Evolutionary conservation across 2,113 vertebrate species (phyloP), one percentile per base, ranked within the genome.

Genomic region (Pheucticus melanocephalus): DNA sequence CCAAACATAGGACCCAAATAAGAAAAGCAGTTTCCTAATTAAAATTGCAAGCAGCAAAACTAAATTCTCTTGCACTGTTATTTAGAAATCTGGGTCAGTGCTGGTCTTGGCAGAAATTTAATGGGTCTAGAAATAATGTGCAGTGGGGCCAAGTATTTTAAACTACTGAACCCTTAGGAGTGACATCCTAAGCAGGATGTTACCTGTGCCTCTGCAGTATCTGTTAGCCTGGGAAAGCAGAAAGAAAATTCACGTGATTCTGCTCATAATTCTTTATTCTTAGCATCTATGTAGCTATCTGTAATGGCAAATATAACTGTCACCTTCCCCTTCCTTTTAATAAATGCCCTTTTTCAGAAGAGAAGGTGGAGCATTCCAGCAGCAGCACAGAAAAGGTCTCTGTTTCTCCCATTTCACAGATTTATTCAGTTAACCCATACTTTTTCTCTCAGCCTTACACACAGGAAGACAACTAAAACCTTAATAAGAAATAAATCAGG

Each of bases 351-450:
- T 86, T 86, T 83, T 21, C 64, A 84, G 25, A 21, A 27, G 12
- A 16, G 30, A 86, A 69, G n/a, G 10, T 20, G 37, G 25, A 87
- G 21, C 13, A 17, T 22, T 48, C 14, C 2, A 2, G 35, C 63
- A 75, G 5, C 1, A 72, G 15, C 50, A 24, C 15, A 30, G 2
- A 2, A n/a, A 15, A 44, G 15, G 23, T 59, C 23, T 78, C 76
- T 3, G 0, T 28, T 23, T 35, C 30, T 56, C 37, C 30, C 6
- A 11, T 33, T 76, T 73, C 27, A 57, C 53, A 60, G 12, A 27
- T 0, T 0, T 16, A 23, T 27, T 64, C 48, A 39, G 14, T 22
- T 48, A 69, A 37, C 2, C 3, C 11, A 27, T 4, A 23, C 5
- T 27, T 69, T 24, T 72, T 66, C 19, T 61, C 45, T 65, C 54